Percentiles rank a stretch among this genome's conserved stretches.
These are phyloP conservation scores for Crypturellus tataupa DNA, from an alignment of 2,797 vertebrate genomes.

Conservation along the genomic window DNA sequence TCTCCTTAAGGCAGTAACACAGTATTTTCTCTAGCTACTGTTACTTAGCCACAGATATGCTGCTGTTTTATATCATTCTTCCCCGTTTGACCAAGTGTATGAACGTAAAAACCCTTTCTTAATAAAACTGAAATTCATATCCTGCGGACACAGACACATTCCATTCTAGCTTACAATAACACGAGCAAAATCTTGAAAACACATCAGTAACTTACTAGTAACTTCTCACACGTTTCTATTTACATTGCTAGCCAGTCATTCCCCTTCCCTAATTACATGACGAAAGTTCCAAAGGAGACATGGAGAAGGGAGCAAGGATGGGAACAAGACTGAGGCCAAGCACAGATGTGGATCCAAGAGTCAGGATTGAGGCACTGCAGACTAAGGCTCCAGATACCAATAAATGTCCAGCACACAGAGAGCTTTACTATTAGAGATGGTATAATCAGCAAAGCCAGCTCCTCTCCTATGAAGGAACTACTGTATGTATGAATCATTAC, in stretches of 20 bases:
- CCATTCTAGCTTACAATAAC: neutral
- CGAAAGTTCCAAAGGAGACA: neutral
- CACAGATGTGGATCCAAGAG: neutral
- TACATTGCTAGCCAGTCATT: too few relatives aligned
- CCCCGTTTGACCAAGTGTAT: neutral
- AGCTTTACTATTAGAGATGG: neutral
- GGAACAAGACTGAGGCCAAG: neutral
- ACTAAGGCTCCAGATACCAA: neutral
- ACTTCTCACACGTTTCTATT: too few relatives aligned
- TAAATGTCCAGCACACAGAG: neutral
- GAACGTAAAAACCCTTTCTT: neutral
- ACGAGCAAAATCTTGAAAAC: neutral
- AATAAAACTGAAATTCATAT: neutral
- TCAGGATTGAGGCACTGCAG: neutral
- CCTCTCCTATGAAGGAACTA: neutral
- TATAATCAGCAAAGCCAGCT: neutral
- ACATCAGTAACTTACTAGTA: neutral
- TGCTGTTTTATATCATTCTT: neutral
- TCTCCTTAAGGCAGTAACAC: neutral
- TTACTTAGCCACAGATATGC: neutral
- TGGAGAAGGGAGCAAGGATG: neutral
- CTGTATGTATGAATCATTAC: neutral
- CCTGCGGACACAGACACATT: neutral
- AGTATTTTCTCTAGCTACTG: slow-evolving; percentile 5
- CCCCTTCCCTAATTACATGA: neutral